These are phyloP conservation scores for Dasypolia templi DNA, from an alignment of 2,888 invertebrate genomes.

Conservation along the genomic window DNA sequence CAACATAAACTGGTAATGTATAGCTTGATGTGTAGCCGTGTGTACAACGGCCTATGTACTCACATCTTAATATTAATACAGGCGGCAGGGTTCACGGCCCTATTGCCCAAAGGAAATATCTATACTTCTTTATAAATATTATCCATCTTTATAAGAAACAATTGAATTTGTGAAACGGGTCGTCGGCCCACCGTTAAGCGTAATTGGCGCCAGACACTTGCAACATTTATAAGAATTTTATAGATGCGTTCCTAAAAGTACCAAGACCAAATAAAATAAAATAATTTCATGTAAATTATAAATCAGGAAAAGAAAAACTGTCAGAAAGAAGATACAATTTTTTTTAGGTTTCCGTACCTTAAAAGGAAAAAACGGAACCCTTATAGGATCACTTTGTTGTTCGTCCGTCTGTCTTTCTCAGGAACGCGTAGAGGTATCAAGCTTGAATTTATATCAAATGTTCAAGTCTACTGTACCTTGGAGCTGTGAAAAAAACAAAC, in stretches of 20 bases:
- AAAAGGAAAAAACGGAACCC: too few relatives aligned
- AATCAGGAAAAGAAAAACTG: not conserved
- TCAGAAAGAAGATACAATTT: not conserved
- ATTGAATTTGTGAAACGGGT: not conserved
- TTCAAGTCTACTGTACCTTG: too few relatives aligned
- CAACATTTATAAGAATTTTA: not conserved
- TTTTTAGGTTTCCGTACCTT: too few relatives aligned
- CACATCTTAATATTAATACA: too few relatives aligned
- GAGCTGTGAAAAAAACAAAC: too few relatives aligned
- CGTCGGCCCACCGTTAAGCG: not conserved
- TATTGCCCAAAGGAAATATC: slow-evolving; percentile 1
- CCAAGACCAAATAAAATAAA: not conserved
- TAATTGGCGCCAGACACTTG: not conserved
- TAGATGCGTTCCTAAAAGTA: not conserved
- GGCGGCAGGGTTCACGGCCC: slow-evolving; percentile 2
- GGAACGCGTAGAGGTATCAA: too few relatives aligned
- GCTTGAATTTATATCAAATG: too few relatives aligned
- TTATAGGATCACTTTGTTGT: too few relatives aligned
- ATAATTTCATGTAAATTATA: not conserved
- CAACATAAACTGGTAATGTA: too few relatives aligned
- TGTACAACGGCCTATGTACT: not conserved
- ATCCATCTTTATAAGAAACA: not conserved
- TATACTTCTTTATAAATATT: not conserved
- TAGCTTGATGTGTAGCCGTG: too few relatives aligned
- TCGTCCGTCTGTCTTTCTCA: too few relatives aligned